Base-by-base conservation (phyloP, 2,113 vertebrate species). In the Pleuronectes platessa region DNA sequence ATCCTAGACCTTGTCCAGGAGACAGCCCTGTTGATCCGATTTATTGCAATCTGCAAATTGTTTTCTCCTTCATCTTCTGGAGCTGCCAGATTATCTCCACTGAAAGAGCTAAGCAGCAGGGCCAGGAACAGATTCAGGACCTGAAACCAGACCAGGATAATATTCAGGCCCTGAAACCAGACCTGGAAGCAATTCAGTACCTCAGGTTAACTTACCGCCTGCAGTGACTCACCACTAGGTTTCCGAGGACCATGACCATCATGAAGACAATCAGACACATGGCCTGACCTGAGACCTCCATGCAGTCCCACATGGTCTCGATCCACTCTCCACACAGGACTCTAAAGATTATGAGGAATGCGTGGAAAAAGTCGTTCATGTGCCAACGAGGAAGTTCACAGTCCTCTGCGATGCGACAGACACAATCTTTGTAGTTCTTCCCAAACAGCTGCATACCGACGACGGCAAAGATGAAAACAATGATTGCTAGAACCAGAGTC, bases 241-340 rank as follows among this genome's bases (percentile, higher is more conserved):
- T 99, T 54, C 97, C 97, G 0, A 99, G 96, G 84, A 99, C 96
- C 93, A 99, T 95, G 85, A 98, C 96, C 97, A 98, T 96, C 96
- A 97, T 96, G 92, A 96, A 99, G 91, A 99, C 95, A 0, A 95
- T 90, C 70, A 99, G 95, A 81, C 98, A 99, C 96, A 97, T 95
- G 76, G 94, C 23, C 88, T 96, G 95, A 23, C 96, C 97, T 0
- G 97, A 95, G 78, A 99, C 97, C 88, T 98, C 96, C 98, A 99
- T 99, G 92, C 98, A 99, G 92, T 98, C 97, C 98, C 98, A 99
- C 97, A 98, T 98, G 75, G 97, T 98, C 93, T 99, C 97, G 0
- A 99, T 99, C 98, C 98, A 99, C 83, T 99, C 98, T 0, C 98
- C 98, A 0, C 97, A 99, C 76, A 99, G 92, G 77, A 98, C 92